Base-by-base conservation (phyloP, 2,888 invertebrate species). In the Colostygia pectinataria region DNA sequence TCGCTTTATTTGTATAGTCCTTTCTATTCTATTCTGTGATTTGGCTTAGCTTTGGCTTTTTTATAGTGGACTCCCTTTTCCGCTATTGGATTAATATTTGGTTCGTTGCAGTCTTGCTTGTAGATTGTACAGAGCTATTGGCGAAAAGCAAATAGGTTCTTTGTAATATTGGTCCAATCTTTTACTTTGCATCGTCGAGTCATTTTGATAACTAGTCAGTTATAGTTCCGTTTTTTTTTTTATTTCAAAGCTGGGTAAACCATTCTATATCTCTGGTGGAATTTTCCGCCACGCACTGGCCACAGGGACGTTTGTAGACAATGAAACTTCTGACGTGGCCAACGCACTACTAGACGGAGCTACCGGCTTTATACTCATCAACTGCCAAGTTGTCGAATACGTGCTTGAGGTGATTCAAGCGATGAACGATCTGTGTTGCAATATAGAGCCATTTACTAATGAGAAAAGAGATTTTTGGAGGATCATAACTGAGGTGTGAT, bases 301-400 rank as follows among this genome's bases (percentile, higher is more conserved):
- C 2, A 55, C 12, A 39, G 80, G 80, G 1, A 8, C 38, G 1
- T 51, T 71, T 14, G 25, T 31, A 5, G 61, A 65, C 25, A 57
- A 51, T 4, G 85, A 88, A 53, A 57, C 77, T 43, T 60, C 74
- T 25, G 83, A 85, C 52, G 67, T 83, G 0, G 64, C 78, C 0
- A 82, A 84, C 38, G 74, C 81, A 0, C 42, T 87, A 20, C 50
- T 83, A 2, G 79, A 82, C 32, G 86, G 84, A n/a, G 72, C 63
- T 1, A 70, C 76, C 7, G 88, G 86, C 0, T 82, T 87, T 45
- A 47, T 80, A 9, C 57, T 87, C 0, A 65, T 59, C 14, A 65
- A 74, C 31, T 69, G 63, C 42, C 24, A 47, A 0, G 47, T 77
- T 20, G 54, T 70, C 0, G 63, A 72, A 2, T 18, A 55, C 6